Evolutionary conservation across 1,140 invertebrate genomes (phyloP), one percentile per base, ranked within the genome.

Genomic region (Amyelois transitella): DNA sequence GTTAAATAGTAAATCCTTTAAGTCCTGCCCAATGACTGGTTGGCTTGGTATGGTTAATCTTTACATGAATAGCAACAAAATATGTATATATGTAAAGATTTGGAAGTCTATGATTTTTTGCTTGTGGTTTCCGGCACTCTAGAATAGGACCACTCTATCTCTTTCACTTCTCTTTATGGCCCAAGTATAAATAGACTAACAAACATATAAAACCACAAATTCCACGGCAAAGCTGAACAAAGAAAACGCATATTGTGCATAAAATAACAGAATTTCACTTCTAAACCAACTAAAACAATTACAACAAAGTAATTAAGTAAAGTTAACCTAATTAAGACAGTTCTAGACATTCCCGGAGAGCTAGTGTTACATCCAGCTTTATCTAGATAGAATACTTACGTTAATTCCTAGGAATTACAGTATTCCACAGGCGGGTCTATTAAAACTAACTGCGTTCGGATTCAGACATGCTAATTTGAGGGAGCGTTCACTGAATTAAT

Each of bases 1-100:
- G n/a, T 51, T 56, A 38, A 56, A 56, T 47, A 43, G 19, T 45
- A 59, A 54, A 58, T 62, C 28, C n/a, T 51, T 32, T 10, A 22
- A 20, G 14, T 22, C 25, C 17, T 49, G 21, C 22, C 14, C 47
- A 24, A 20, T 25, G 47, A 22, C 22, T 49, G 22, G 21, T n/a
- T n/a, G n/a, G n/a, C n/a, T n/a, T n/a, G n/a, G n/a, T n/a, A n/a
- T n/a, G n/a, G n/a, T n/a, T n/a, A n/a, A n/a, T n/a, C n/a, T n/a
- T n/a, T n/a, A n/a, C n/a, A n/a, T n/a, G n/a, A n/a, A n/a, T n/a
- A n/a, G n/a, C n/a, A n/a, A n/a, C n/a, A n/a, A n/a, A n/a, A n/a
- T n/a, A n/a, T n/a, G n/a, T n/a, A n/a, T n/a, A n/a, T n/a, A n/a
- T n/a, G n/a, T n/a, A n/a, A n/a, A n/a, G n/a, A n/a, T n/a, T n/a